These are phyloP conservation scores for Dermatemys mawii DNA, from an alignment of 2,113 vertebrate species.

Conservation along the genomic window DNA sequence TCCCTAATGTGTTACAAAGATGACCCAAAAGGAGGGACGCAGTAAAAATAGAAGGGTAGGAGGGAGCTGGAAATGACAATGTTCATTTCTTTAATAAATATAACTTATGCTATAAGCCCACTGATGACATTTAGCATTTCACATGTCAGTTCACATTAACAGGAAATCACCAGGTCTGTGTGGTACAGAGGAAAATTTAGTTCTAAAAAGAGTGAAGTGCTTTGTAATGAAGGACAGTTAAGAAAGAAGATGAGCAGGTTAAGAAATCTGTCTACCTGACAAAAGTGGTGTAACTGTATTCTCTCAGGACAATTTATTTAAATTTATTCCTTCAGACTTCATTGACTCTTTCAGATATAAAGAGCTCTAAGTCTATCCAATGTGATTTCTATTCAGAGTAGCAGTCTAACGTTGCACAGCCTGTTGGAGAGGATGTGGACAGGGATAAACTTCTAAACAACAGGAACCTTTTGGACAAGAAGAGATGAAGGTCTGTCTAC, in stretches of 20 bases:
- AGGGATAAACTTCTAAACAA: background rate
- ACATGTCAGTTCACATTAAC: constrained; percentile 38
- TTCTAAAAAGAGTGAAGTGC: background rate
- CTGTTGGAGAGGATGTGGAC: background rate
- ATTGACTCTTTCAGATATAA: constrained; percentile 49
- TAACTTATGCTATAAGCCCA: constrained; percentile 2
- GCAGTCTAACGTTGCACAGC: constrained; percentile 47
- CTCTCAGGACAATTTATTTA: constrained; percentile 27
- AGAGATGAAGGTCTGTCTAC: background rate
- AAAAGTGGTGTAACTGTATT: constrained; percentile 5
- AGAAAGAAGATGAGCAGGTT: background rate
- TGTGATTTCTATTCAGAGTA: constrained; percentile 29
- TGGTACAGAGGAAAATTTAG: constrained; percentile 17
- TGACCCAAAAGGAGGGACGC: constrained; percentile 12
- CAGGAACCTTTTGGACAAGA: background rate
- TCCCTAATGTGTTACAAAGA: background rate
- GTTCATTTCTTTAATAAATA: constrained; percentile 26
- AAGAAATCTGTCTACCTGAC: constrained; percentile 21
- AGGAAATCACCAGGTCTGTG: constrained; percentile 44
- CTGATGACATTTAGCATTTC: background rate
- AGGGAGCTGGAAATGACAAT: constrained; percentile 12
- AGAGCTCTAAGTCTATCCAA: constrained; percentile 31
- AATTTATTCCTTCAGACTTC: constrained; percentile 47
- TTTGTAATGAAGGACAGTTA: constrained; percentile 11
- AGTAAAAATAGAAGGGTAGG: background rate